Percentiles rank a stretch among this genome's conserved stretches.
These are phyloP conservation scores for Stegophylla sp. DNA, from an alignment of 2,888 invertebrate genomes.

Conservation along the genomic window DNA sequence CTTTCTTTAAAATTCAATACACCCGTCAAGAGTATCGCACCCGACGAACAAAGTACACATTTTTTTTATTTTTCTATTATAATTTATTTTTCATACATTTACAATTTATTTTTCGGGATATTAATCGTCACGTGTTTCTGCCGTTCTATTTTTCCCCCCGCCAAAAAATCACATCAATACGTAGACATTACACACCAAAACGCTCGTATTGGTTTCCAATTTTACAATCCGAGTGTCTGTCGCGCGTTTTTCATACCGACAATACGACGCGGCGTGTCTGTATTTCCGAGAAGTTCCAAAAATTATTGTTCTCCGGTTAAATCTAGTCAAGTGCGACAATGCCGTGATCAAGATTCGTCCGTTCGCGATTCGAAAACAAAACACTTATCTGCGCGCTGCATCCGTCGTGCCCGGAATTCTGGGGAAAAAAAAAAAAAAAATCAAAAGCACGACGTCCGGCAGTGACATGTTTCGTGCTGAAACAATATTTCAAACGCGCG, in stretches of 20 bases:
- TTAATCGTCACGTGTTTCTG: too few species aligned
- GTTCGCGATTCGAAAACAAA: neutral
- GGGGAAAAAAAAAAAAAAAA: neutral
- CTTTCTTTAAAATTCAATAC: too few species aligned
- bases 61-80: too few species aligned
- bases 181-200: neutral
- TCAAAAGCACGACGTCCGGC: neutral
- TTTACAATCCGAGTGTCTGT: neutral
- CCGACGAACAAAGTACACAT: too few species aligned
- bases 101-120: too few species aligned
- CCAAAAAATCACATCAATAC: neutral
- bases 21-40: too few species aligned
- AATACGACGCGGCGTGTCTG: neutral
- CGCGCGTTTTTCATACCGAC: neutral
- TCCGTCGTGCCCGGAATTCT: slow-evolving; percentile 7
- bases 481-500: neutral
- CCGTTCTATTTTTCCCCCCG: too few species aligned
- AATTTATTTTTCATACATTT: too few species aligned
- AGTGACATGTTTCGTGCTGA: slow-evolving; percentile 2
- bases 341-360: neutral
- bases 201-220: neutral
- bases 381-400: neutral
- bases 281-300: neutral
- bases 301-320: slow-evolving; percentile 17
- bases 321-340: neutral